Base-by-base conservation (phyloP, 2,113 vertebrate species). In the Mastomys natalensis region DNA sequence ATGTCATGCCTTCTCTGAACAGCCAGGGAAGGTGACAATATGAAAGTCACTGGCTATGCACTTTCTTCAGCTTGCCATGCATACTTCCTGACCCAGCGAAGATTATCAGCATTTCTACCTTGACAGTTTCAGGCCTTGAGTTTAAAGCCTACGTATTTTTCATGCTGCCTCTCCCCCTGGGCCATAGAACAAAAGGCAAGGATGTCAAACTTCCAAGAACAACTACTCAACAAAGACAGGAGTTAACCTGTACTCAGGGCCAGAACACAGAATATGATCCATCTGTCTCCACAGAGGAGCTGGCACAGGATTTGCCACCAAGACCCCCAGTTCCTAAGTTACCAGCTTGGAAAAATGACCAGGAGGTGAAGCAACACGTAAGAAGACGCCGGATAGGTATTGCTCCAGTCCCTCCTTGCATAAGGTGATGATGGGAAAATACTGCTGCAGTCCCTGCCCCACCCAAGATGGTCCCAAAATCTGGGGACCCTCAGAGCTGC, bases 211-310 rank as follows among this genome's bases (percentile, higher is more conserved):
- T 13, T 40, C 24, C 68, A 73, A 26, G n/a, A 12, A 1, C 22
- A 84, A n/a, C 31, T 29, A 5, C 40, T 55, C 26, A 31, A 15
- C 29, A 12, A 4, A 9, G 62, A 51, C 43, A 53, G 43, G 68
- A 19, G 87, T 48, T 2, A 0, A 40, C 26, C 24, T 2, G 5
- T n/a, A 15, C 29, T 24, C 58, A 60, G 76, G 72, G 40, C 51
- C 34, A 22, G 72, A 55, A 62, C 3, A 5, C 3, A 4, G 74
- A 72, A 7, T 0, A 11, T 1, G 2, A 48, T 1, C 0, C 48
- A 9, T n/a, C 45, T 12, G 22, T 48, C 7, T 73, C 74, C 76
- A 53, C 60, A 53, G 73, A 51, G 1, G 31, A 58, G 12, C 15
- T 5, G 55, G 19, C 60, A 11, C 4, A 24, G 15, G 22, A 5